These are phyloP conservation scores for Drosophila subquinaria DNA, from an alignment of 2,888 invertebrate genomes.

Conservation along the genomic window DNA sequence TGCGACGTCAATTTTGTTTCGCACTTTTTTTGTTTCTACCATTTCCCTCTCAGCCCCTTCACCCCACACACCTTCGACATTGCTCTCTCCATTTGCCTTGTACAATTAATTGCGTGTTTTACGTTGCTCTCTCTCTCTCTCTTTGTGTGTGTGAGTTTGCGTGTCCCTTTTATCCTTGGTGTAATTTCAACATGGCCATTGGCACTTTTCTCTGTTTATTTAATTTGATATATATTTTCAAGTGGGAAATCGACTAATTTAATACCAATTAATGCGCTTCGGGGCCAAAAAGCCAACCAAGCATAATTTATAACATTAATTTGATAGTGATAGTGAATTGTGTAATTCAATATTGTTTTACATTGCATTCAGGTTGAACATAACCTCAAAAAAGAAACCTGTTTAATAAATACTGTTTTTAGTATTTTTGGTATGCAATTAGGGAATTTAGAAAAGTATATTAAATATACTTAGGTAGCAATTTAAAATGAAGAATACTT, in stretches of 20 bases:
- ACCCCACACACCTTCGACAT: not conserved
- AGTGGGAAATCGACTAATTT: constrained; percentile 33
- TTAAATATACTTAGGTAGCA: too few relatives aligned
- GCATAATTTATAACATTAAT: constrained; percentile 18
- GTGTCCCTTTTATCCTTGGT: constrained; percentile 19
- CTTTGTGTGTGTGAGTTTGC: constrained; percentile 5
- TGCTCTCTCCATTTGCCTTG: not conserved
- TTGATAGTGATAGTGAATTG: constrained; percentile 8
- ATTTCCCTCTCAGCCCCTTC: not conserved
- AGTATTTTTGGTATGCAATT: not conserved
- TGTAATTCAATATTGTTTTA: constrained; percentile 15
- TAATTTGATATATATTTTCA: constrained; percentile 36
- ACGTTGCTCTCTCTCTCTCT: constrained; percentile 8
- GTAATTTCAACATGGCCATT: constrained; percentile 25
- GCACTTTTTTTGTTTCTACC: constrained; percentile 22
- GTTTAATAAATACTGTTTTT: not conserved
- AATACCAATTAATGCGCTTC: constrained; percentile 32
- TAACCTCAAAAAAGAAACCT: not conserved
- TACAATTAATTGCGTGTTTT: constrained; percentile 56
- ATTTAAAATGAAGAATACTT: too few relatives aligned
- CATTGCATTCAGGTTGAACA: not conserved
- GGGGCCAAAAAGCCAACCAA: constrained; percentile 12
- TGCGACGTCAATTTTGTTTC: constrained; percentile 46
- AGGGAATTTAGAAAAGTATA: not conserved
- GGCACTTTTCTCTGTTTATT: constrained; percentile 36